A percentile compares a stretch with the other conserved stretches of the same genome.
These are phyloP conservation scores for Busseola fusca DNA, from an alignment of 2,888 invertebrate genomes.

Conservation along the genomic window DNA sequence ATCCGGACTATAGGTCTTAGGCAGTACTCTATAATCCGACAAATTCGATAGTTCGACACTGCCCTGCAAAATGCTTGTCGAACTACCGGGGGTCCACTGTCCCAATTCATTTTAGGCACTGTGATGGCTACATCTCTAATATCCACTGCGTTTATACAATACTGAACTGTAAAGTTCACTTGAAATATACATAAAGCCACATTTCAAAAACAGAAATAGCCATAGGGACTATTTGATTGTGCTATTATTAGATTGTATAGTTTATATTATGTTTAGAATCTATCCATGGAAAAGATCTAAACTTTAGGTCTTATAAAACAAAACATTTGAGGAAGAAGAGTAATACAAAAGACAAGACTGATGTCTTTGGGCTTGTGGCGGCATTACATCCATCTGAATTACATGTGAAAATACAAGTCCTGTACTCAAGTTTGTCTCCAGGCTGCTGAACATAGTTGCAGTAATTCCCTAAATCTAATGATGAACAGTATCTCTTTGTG, in stretches of 20 bases:
- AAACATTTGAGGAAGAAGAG: conserved; percentile 55
- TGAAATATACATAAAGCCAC: conserved; percentile 1
- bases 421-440: conserved; percentile 95
- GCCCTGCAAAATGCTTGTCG: no score
- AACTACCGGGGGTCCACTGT: no score
- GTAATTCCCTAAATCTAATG: conserved; percentile 95
- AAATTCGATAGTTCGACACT: no score
- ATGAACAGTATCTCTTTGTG: conserved; percentile 96
- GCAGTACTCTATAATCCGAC: no score
- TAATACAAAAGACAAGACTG: conserved; percentile 63
- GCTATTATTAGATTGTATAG: not conserved
- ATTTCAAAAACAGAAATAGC: conserved; percentile 4
- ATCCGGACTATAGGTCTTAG: no score
- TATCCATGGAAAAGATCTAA: not conserved
- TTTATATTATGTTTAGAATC: not conserved
- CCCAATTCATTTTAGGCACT: conserved; percentile 19
- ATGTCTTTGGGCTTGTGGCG: conserved; percentile 73
- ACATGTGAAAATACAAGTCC: conserved; percentile 97
- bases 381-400: conserved; percentile 94
- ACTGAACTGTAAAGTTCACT: not conserved
- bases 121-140: conserved; percentile 1
- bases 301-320: conserved; percentile 47
- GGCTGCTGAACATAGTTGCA: conserved; percentile 96
- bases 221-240: conserved; percentile 3
- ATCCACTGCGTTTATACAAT: conserved; percentile 15